A percentile compares a stretch with the other conserved stretches of the same genome.
Evolutionary conservation across 2,797 vertebrate species (phyloP).

Genomic region (Peromyscus attwateri): DNA sequence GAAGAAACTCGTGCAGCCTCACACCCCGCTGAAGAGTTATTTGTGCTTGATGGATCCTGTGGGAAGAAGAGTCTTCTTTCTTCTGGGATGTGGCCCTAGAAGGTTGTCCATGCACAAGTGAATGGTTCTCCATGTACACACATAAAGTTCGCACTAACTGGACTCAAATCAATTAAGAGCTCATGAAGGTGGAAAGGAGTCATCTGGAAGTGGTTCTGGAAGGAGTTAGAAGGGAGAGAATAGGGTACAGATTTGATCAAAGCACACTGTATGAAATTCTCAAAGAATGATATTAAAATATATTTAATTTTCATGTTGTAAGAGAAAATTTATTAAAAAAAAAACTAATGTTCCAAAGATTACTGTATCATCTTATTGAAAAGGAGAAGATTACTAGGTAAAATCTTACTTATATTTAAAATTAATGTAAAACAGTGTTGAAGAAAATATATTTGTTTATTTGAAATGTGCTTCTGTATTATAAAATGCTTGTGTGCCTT

Average conservation of each 20-base stretch:
- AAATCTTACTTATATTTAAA: background rate
- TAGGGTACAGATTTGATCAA: background rate
- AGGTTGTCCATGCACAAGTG: background rate
- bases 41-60: too few relatives aligned
- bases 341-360: background rate
- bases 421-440: background rate
- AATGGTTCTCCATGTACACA: background rate
- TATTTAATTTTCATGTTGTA: background rate
- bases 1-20: background rate
- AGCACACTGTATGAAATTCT: background rate
- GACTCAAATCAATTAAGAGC: background rate
- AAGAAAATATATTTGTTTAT: background rate
- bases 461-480: background rate
- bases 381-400: background rate
- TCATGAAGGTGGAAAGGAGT: too few relatives aligned
- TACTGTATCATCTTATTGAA: background rate
- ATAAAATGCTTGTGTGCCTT: background rate
- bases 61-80: background rate
- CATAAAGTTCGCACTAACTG: background rate
- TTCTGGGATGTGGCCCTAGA: background rate
- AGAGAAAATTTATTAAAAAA: background rate
- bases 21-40: background rate
- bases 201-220: too few relatives aligned
- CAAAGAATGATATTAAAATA: background rate
- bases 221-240: background rate